These are phyloP conservation scores for Sebastolobus altivelis DNA, from an alignment of 2,797 vertebrate genomes.

Conservation along the genomic window DNA sequence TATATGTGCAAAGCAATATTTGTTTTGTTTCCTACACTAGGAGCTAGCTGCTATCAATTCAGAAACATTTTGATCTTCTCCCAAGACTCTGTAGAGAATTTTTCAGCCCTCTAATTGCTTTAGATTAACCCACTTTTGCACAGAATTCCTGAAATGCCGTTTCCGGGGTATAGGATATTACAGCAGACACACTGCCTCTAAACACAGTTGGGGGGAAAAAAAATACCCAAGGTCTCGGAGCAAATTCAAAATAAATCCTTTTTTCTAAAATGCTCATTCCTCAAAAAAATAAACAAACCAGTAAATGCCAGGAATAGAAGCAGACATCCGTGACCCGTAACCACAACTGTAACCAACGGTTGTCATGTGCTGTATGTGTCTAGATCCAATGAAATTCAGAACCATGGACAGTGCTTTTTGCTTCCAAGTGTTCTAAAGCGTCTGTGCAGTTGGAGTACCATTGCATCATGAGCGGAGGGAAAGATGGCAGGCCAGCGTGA, in stretches of 20 bases:
- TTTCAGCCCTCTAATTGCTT: slow-evolving; percentile 68
- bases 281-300: neutral
- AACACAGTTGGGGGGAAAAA: slow-evolving; percentile 8
- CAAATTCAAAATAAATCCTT: slow-evolving; percentile 12
- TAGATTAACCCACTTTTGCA: slow-evolving; percentile 74
- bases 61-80: slow-evolving; percentile 65
- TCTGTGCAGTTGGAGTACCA: slow-evolving; percentile 27
- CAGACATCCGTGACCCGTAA: slow-evolving; percentile 13
- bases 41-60: slow-evolving; percentile 55
- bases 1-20: slow-evolving; percentile 55
- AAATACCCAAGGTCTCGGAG: slow-evolving; percentile 15
- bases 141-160: slow-evolving; percentile 66
- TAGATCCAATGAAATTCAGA: slow-evolving; percentile 55
- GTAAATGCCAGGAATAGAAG: slow-evolving; percentile 26
- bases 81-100: slow-evolving; percentile 65
- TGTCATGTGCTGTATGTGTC: slow-evolving; percentile 38
- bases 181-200: slow-evolving; percentile 16
- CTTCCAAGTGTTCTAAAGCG: slow-evolving; percentile 42
- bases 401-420: slow-evolving; percentile 62
- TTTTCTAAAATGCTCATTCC: slow-evolving; percentile 17
- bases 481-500: slow-evolving; percentile 4
- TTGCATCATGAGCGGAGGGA: slow-evolving; percentile 8
- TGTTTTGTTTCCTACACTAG: slow-evolving; percentile 56
- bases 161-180: slow-evolving; percentile 32
- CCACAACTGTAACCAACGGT: slow-evolving; percentile 33